Conservation (phyloP, 2,888 invertebrate species). For the Tetanocera ferruginea region DNA sequence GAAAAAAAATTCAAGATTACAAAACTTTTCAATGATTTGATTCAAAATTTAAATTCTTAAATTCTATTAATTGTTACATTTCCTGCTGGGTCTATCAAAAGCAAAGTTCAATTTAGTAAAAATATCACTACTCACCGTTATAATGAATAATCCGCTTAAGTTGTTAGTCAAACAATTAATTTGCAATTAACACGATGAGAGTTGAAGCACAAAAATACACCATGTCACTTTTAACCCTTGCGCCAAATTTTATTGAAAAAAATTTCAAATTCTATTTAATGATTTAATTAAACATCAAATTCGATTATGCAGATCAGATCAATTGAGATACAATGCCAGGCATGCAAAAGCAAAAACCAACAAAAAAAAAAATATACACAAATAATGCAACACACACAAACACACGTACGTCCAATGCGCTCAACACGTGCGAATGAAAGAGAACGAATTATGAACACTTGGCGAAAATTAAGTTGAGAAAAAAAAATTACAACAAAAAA, state of each 20-base stretch:
- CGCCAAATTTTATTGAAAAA: neutral
- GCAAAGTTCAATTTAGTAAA: too few relatives aligned
- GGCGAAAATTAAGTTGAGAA: neutral
- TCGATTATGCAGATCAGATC: slow-evolving; percentile 33
- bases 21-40: too few relatives aligned
- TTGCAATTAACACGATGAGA: too few relatives aligned
- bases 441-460: slow-evolving; percentile 11
- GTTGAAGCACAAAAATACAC: neutral
- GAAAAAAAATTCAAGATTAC: too few relatives aligned
- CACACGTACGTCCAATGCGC: neutral
- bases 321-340: slow-evolving; percentile 10
- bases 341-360: too few relatives aligned
- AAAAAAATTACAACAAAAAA: slow-evolving; percentile 6
- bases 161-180: too few relatives aligned
- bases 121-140: too few relatives aligned
- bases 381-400: slow-evolving; percentile 11
- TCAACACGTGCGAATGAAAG: slow-evolving; percentile 15
- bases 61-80: too few relatives aligned
- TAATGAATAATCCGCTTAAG: too few relatives aligned
- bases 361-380: neutral
- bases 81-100: too few relatives aligned
- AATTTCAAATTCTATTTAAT: slow-evolving; percentile 1
- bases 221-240: neutral
- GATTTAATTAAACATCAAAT: slow-evolving; percentile 30
- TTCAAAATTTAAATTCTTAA: too few relatives aligned